These are phyloP conservation scores for Pycnonotus jocosus DNA, from an alignment of 2,113 vertebrate genomes.

Conservation along the genomic window DNA sequence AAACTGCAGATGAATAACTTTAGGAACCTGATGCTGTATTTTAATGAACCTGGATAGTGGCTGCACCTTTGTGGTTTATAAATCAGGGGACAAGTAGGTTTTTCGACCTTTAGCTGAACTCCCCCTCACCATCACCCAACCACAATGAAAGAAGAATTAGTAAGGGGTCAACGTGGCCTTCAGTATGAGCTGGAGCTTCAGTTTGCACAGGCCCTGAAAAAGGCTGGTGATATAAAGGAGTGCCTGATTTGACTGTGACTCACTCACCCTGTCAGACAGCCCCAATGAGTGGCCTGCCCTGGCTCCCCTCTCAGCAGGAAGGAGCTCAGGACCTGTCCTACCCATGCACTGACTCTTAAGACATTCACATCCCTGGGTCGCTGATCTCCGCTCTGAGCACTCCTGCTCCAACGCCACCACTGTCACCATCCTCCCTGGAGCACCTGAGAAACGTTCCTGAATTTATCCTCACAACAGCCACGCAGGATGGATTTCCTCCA, in stretches of 20 bases:
- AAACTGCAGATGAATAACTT: background rate
- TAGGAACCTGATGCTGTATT: background rate
- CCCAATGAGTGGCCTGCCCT: background rate
- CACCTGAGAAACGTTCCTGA: background rate
- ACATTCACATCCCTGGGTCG: background rate
- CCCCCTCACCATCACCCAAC: background rate
- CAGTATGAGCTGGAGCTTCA: background rate
- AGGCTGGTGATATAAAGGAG: background rate
- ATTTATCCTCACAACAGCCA: background rate
- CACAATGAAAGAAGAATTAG: background rate
- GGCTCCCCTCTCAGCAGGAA: background rate
- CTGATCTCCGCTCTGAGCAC: fast-evolving
- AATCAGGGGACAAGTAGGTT: background rate
- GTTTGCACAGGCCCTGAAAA: background rate
- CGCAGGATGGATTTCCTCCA: background rate
- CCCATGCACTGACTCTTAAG: background rate
- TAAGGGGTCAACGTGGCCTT: background rate
- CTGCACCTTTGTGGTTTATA: background rate
- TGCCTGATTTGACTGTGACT: constrained; percentile 11
- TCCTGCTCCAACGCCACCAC: background rate
- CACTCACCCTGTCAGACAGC: background rate
- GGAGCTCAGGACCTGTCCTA: background rate
- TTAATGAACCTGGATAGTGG: background rate
- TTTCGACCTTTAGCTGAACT: background rate
- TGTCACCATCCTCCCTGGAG: background rate